Evolutionary conservation across 2,797 vertebrate genomes (phyloP).

Genomic region (Acipenser oxyrinchus): DNA sequence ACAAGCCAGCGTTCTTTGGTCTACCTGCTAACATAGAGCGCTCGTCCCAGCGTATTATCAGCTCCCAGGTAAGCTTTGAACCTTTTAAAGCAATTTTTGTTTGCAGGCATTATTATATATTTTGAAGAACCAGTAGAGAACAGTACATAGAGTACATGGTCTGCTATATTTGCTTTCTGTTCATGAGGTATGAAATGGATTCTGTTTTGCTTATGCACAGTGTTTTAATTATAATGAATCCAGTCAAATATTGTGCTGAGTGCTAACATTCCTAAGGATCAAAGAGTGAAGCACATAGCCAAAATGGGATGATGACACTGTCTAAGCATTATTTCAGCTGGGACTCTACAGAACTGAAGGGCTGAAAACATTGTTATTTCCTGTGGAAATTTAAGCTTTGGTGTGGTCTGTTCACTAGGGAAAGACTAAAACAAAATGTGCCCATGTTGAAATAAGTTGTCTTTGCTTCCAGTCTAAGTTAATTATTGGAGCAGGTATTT

Average conservation of each 20-base stretch:
- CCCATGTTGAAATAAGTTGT: conserved; percentile 6
- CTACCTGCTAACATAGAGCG: conserved; percentile 89
- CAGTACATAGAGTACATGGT: too few relatives aligned
- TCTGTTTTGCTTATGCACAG: not conserved
- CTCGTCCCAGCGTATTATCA: conserved; percentile 85
- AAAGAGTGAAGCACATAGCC: not conserved
- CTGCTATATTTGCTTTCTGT: too few relatives aligned
- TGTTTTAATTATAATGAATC: not conserved
- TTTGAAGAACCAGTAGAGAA: not conserved
- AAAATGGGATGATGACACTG: not conserved
- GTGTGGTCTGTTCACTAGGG: not conserved
- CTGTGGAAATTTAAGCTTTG: conserved; percentile 18
- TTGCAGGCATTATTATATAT: conserved; percentile 1
- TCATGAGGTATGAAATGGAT: not conserved
- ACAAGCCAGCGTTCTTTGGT: conserved; percentile 87
- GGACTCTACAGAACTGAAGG: not conserved
- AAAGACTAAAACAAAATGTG: not conserved
- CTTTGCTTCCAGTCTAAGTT: not conserved
- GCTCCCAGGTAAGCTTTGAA: conserved; percentile 69
- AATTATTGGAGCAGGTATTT: conserved; percentile 2
- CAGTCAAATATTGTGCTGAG: conserved; percentile 22
- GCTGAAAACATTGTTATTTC: conserved; percentile 14
- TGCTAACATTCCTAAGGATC: conserved; percentile 23
- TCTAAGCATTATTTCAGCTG: conserved; percentile 1
- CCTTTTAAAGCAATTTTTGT: conserved; percentile 2